A percentile compares a stretch with the other conserved stretches of the same genome.
These are phyloP conservation scores for Eupithecia dodoneata DNA, from an alignment of 2,888 invertebrate genomes.

Conservation along the genomic window DNA sequence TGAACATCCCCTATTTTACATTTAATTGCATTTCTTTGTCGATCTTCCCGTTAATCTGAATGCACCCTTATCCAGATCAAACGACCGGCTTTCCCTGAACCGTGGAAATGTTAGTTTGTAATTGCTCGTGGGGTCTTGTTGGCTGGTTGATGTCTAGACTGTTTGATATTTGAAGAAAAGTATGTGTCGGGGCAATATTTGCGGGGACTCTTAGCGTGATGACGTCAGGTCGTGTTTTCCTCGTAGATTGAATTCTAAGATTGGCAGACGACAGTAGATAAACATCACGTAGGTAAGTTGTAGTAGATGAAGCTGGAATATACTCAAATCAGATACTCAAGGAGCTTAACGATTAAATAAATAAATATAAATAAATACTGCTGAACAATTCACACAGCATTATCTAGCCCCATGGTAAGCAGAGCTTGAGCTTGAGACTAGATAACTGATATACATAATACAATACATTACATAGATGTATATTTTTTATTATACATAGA, in stretches of 20 bases:
- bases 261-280: neutral
- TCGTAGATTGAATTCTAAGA: slow-evolving; percentile 15
- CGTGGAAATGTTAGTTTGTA: neutral
- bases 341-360: neutral
- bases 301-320: neutral
- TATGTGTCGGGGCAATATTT: slow-evolving; percentile 74
- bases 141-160: slow-evolving; percentile 64
- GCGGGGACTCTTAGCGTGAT: slow-evolving; percentile 71
- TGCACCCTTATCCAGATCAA: slow-evolving; percentile 70
- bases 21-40: slow-evolving; percentile 85
- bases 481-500: too few relatives aligned
- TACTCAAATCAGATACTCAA: neutral
- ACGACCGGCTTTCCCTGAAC: slow-evolving; percentile 22
- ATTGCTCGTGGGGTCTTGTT: slow-evolving; percentile 43
- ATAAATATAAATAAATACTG: too few relatives aligned
- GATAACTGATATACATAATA: too few relatives aligned
- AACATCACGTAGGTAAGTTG: neutral
- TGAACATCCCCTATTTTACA: slow-evolving; percentile 82
- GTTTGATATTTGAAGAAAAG: slow-evolving; percentile 75
- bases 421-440: too few relatives aligned
- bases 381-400: too few relatives aligned
- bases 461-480: too few relatives aligned
- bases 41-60: slow-evolving; percentile 79
- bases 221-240: slow-evolving; percentile 49
- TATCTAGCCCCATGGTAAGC: too few relatives aligned